Conservation (phyloP, 2,113 vertebrate species). For the Toxotes chatareus region DNA sequence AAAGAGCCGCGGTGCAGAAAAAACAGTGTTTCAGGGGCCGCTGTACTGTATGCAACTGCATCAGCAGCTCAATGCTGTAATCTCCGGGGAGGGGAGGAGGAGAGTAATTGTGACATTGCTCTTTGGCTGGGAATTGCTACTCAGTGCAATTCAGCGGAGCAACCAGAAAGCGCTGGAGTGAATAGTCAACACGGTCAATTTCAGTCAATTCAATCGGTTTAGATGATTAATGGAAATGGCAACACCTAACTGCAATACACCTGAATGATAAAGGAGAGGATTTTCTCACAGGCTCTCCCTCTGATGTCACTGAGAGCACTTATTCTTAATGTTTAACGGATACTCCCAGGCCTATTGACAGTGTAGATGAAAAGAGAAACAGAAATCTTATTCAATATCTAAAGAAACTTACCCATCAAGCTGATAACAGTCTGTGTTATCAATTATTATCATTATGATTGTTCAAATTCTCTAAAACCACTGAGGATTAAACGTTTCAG, state of each 20-base stretch:
- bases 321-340: background rate
- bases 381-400: too few relatives aligned
- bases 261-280: constrained; percentile 21
- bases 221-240: constrained; percentile 59
- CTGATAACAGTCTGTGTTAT: too few relatives aligned
- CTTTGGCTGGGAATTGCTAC: constrained; percentile 71
- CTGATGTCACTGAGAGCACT: background rate
- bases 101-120: constrained; percentile 75
- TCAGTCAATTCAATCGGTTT: constrained; percentile 43
- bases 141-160: constrained; percentile 59
- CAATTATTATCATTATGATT: too few relatives aligned
- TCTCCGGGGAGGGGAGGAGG: constrained; percentile 54
- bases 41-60: constrained; percentile 61
- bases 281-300: background rate
- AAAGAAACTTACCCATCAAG: too few relatives aligned
- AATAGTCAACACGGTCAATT: constrained; percentile 57
- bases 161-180: constrained; percentile 63
- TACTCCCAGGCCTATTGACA: background rate
- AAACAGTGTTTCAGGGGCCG: constrained; percentile 57
- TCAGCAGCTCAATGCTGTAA: constrained; percentile 74
- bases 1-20: constrained; percentile 70
- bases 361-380: too few relatives aligned
- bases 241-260: constrained; percentile 21
- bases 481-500: background rate
- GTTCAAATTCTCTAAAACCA: background rate